These are phyloP conservation scores for Brachyopa scutellaris DNA, from an alignment of 2,888 invertebrate species.

Conservation along the genomic window DNA sequence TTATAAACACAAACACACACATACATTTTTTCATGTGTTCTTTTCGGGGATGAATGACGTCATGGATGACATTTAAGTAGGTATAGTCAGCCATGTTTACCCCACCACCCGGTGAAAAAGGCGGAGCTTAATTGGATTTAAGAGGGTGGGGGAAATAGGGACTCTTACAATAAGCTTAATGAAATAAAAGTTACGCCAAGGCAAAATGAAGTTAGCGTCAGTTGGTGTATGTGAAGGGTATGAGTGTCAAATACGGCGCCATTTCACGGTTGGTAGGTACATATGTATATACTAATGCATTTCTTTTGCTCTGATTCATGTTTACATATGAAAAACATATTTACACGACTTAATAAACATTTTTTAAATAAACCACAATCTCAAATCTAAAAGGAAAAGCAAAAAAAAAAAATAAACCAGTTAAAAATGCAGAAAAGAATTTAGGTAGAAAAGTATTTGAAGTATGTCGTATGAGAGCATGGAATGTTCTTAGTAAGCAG, in stretches of 20 bases:
- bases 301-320: constrained; percentile 45
- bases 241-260: constrained; percentile 27
- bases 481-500: constrained; percentile 66
- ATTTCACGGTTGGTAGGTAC: constrained; percentile 49
- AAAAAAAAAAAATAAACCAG: constrained; percentile 16
- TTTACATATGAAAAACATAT: constrained; percentile 46
- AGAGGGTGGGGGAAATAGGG: neutral
- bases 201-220: constrained; percentile 48
- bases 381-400: constrained; percentile 47
- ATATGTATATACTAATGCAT: constrained; percentile 37
- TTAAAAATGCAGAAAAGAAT: constrained; percentile 59
- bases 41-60: constrained; percentile 74
- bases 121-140: constrained; percentile 70
- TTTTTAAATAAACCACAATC: constrained; percentile 71
- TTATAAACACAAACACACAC: constrained; percentile 54
- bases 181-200: constrained; percentile 58
- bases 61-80: constrained; percentile 73
- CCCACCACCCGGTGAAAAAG: constrained; percentile 32
- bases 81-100: constrained; percentile 66
- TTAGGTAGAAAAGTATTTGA: constrained; percentile 61
- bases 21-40: constrained; percentile 39
- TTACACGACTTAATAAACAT: constrained; percentile 71
- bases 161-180: constrained; percentile 50
- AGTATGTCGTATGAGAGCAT: constrained; percentile 49
- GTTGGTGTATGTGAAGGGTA: constrained; percentile 13